phyloP scores from a whole-genome alignment of 2,113 vertebrate species.

The Polypterus senegalus region DNA sequence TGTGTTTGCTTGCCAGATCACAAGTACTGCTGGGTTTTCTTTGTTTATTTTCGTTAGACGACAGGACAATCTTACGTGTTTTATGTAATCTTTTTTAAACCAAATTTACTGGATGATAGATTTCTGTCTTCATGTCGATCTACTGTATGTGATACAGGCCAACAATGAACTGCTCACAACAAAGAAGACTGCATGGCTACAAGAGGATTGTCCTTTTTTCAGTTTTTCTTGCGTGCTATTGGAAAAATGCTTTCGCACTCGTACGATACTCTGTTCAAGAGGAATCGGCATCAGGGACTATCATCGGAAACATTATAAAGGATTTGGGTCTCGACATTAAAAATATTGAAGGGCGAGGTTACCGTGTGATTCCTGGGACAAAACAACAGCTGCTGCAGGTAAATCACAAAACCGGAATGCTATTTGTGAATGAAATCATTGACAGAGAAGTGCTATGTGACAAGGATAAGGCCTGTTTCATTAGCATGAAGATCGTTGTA shows the following conservation, averaged over 20 bases:
- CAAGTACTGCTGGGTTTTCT: too few species aligned
- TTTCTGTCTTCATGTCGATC: too few species aligned
- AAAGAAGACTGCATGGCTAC: too few species aligned
- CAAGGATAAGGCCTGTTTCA: conserved; percentile 43
- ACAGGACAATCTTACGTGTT: too few species aligned
- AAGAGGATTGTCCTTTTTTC: conserved; percentile 1
- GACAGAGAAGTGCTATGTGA: conserved; percentile 45
- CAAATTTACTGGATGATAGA: too few species aligned
- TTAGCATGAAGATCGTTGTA: conserved; percentile 76
- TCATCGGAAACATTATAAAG: conserved; percentile 46
- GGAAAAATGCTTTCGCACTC: conserved; percentile 30
- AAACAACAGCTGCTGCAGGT: conserved; percentile 29
- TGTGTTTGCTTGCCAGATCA: too few species aligned
- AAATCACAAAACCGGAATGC: conserved; percentile 36
- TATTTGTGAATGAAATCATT: conserved; percentile 32
- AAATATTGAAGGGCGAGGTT: conserved; percentile 26
- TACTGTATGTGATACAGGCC: too few species aligned
- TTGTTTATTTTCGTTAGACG: too few species aligned
- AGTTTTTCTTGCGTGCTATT: conserved; percentile 17
- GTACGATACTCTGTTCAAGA: conserved; percentile 37
- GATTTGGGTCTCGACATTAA: conserved; percentile 39
- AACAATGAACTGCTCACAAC: too few species aligned
- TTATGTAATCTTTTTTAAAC: too few species aligned
- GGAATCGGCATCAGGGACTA: conserved; percentile 31
- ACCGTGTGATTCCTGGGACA: conserved; percentile 32